Evolutionary conservation across 2,888 invertebrate genomes (phyloP).

Genomic region (Xylocampa areola): DNA sequence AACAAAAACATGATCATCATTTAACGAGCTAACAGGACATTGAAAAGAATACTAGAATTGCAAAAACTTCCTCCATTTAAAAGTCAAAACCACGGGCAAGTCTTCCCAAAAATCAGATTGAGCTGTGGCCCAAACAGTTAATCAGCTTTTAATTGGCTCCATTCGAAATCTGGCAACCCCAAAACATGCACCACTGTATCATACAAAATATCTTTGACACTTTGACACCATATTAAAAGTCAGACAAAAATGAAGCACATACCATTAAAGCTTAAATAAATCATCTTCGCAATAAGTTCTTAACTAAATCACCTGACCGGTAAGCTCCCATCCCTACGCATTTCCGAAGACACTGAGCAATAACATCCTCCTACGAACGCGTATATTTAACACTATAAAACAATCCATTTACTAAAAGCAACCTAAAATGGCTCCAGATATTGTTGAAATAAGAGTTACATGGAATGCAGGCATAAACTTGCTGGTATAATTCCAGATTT

Average conservation of each 20-base stretch:
- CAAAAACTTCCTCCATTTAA: too few relatives aligned
- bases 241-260: conserved; percentile 27
- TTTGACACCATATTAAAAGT: too few relatives aligned
- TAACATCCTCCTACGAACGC: conserved; percentile 79
- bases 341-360: conserved; percentile 82
- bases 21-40: too few relatives aligned
- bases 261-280: conserved; percentile 49
- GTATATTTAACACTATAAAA: conserved; percentile 75
- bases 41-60: too few relatives aligned
- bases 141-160: too few relatives aligned
- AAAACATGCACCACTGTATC: too few relatives aligned
- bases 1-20: too few relatives aligned
- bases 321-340: conserved; percentile 73
- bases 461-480: conserved; percentile 23
- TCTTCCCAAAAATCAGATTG: too few relatives aligned
- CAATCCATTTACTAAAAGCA: conserved; percentile 22
- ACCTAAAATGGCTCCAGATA: conserved; percentile 3
- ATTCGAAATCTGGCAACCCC: too few relatives aligned
- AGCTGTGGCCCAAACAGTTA: too few relatives aligned
- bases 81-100: too few relatives aligned
- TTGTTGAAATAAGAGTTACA: conserved; percentile 1
- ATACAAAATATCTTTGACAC: too few relatives aligned
- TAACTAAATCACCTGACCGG: conserved; percentile 56
- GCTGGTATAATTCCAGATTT: conserved; percentile 47
- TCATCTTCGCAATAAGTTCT: conserved; percentile 50